These are phyloP conservation scores for Pristiophorus japonicus DNA, from an alignment of 2,113 vertebrate species.

Conservation along the genomic window DNA sequence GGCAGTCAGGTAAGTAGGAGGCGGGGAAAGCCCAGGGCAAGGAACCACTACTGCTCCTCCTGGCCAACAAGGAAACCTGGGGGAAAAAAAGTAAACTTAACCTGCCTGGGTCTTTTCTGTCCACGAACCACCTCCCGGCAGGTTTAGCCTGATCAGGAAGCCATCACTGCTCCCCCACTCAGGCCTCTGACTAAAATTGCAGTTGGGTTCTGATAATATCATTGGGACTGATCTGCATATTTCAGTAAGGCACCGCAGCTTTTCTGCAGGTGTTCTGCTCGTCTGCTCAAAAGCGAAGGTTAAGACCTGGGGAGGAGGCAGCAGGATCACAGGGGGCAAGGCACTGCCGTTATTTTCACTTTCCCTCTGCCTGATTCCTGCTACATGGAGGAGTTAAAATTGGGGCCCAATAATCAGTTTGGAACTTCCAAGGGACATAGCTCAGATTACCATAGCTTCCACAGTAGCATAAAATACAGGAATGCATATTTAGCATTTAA, in stretches of 20 bases:
- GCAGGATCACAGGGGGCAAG: too few species aligned
- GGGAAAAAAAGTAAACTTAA: neutral
- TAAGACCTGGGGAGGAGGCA: neutral
- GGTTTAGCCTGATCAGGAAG: too few species aligned
- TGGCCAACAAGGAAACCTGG: neutral
- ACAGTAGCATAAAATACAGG: neutral
- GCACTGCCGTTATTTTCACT: neutral
- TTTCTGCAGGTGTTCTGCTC: neutral
- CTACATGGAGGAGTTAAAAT: neutral
- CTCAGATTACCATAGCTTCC: neutral
- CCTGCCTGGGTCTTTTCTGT: neutral
- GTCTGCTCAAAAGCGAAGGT: neutral
- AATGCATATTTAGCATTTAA: neutral
- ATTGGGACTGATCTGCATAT: neutral
- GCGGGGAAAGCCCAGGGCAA: neutral
- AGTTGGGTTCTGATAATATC: neutral
- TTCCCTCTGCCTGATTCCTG: neutral
- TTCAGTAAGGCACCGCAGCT: neutral
- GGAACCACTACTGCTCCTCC: neutral
- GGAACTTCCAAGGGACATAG: neutral
- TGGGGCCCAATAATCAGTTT: neutral
- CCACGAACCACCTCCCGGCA: too few species aligned
- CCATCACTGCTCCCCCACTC: too few species aligned
- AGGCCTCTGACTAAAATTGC: neutral
- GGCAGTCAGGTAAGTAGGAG: neutral